Conservation (phyloP, 1,140 invertebrate species). For the Papilio polytes region DNA sequence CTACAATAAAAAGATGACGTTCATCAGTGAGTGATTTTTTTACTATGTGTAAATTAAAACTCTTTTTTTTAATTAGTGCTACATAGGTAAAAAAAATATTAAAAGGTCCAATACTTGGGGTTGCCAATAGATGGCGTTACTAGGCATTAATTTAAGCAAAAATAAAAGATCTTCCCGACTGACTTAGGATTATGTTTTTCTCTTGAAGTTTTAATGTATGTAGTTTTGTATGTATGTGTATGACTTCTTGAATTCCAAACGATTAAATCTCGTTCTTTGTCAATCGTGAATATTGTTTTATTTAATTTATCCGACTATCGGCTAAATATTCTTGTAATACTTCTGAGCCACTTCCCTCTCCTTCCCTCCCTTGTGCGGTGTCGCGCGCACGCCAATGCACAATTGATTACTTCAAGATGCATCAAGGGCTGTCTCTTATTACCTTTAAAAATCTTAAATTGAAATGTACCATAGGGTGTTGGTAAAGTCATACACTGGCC, state of each 20-base stretch:
- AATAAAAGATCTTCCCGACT: no score
- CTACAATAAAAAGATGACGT: not conserved
- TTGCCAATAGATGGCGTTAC: not conserved
- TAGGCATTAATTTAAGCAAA: no score
- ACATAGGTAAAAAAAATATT: no score
- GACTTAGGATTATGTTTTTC: no score
- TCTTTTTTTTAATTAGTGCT: not conserved
- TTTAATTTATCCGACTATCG: not conserved
- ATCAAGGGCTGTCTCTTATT: not conserved
- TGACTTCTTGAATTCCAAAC: no score
- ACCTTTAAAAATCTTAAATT: not conserved
- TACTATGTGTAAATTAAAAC: not conserved
- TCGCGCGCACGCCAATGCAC: constrained; percentile 42
- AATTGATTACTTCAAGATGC: constrained; percentile 48
- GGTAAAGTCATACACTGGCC: no score
- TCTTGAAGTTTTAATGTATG: no score
- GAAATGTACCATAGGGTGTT: not conserved
- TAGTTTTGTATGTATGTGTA: no score
- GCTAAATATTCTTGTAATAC: not conserved
- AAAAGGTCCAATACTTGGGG: no score
- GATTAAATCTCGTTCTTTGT: no score
- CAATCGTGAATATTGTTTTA: not conserved
- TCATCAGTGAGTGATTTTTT: not conserved
- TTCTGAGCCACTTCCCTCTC: not conserved
- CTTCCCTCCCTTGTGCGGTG: constrained; percentile 10